Percentiles rank a stretch among this genome's conserved stretches.
These are phyloP conservation scores for Patella depressa DNA, from an alignment of 2,888 invertebrate genomes.

Conservation along the genomic window DNA sequence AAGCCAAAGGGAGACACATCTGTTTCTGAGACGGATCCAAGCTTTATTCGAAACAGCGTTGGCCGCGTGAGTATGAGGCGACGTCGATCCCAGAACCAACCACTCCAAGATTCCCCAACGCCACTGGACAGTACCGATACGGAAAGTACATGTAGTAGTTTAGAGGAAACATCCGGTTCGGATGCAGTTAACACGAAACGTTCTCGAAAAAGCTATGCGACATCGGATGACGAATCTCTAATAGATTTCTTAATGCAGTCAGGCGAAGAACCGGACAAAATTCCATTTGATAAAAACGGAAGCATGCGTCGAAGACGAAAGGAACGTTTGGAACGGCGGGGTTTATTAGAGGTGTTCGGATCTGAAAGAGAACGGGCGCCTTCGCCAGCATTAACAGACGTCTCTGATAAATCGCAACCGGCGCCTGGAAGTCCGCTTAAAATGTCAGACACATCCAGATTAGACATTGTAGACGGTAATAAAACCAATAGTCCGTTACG, in stretches of 20 bases:
- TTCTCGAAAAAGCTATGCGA: constrained; percentile 47
- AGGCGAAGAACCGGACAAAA: constrained; percentile 37
- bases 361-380: constrained; percentile 62
- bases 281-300: constrained; percentile 56
- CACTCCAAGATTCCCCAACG: constrained; percentile 18
- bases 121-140: constrained; percentile 36
- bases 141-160: constrained; percentile 43
- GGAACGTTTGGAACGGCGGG: constrained; percentile 47
- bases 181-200: constrained; percentile 36
- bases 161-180: constrained; percentile 32
- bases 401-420: constrained; percentile 13
- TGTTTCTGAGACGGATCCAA: constrained; percentile 21
- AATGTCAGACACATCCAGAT: constrained; percentile 36
- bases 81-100: constrained; percentile 11
- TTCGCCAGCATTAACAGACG: constrained; percentile 48
- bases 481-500: constrained; percentile 35
- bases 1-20: constrained; percentile 9
- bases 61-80: constrained; percentile 50
- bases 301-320: constrained; percentile 55
- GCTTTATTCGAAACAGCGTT: constrained; percentile 50
- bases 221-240: constrained; percentile 51
- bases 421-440: constrained; percentile 1
- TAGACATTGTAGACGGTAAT: constrained; percentile 32
- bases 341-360: constrained; percentile 39
- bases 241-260: constrained; percentile 56